These are phyloP conservation scores for Sitta carolinensis DNA, from an alignment of 2,797 vertebrate species.

Conservation along the genomic window DNA sequence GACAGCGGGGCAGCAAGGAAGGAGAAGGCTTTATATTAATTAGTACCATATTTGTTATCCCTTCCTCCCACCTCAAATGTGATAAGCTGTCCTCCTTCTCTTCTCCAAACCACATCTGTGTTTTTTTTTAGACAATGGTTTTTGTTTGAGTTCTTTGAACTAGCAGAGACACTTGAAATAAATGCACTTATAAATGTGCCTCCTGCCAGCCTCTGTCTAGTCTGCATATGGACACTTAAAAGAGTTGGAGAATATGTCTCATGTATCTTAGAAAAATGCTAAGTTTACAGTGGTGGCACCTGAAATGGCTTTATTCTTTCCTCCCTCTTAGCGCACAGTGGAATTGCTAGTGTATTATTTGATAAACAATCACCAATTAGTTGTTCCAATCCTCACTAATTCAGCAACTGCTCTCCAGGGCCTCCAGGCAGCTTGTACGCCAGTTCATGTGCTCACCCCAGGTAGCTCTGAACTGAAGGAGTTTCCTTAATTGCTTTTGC, in stretches of 20 bases:
- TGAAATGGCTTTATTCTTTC: slow-evolving; percentile 35
- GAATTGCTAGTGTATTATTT: slow-evolving; percentile 41
- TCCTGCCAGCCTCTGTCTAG: slow-evolving; percentile 37
- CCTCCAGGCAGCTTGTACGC: slow-evolving; percentile 26
- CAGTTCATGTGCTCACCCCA: slow-evolving; percentile 24
- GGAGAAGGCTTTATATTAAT: slow-evolving; percentile 22
- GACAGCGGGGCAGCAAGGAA: not conserved
- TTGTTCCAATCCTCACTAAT: slow-evolving; percentile 33
- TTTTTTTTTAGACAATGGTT: not conserved
- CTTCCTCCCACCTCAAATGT: not conserved
- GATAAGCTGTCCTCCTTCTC: not conserved
- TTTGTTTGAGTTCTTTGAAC: slow-evolving; percentile 44
- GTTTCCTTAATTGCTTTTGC: slow-evolving; percentile 55
- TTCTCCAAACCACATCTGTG: not conserved
- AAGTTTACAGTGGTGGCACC: slow-evolving; percentile 35
- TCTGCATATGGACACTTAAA: slow-evolving; percentile 44
- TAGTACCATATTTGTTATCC: not conserved
- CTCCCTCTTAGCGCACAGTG: not conserved
- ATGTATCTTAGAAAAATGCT: slow-evolving; percentile 19
- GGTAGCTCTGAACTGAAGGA: slow-evolving; percentile 54
- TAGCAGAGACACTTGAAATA: slow-evolving; percentile 44
- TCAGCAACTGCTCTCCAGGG: slow-evolving; percentile 42
- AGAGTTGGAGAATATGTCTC: slow-evolving; percentile 3
- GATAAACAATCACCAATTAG: slow-evolving; percentile 63
- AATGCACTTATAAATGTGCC: slow-evolving; percentile 31